Base-by-base conservation (phyloP, 2,113 vertebrate genomes). In the Dissostichus mawsoni region DNA sequence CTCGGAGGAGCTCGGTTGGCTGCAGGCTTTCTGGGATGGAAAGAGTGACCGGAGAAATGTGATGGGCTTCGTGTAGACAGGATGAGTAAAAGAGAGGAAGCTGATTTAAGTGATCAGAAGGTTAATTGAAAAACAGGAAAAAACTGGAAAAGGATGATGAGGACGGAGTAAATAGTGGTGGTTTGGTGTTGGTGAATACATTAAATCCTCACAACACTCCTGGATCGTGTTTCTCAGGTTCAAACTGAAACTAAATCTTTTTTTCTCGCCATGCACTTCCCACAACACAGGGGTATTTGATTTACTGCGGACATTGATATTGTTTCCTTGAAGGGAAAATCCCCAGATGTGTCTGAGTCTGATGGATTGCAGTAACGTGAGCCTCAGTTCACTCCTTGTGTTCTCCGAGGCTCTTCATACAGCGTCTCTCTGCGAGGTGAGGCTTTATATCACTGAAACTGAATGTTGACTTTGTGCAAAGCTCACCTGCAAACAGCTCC, bases 361-460 rank as follows among this genome's bases (percentile, higher is more conserved):
- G 53, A 53, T 71, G 55, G 70, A 69, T 56, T 52, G 68, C 52
- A 51, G 52, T 61, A 59, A 61, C 23, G 4, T 68, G 51, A 84
- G 63, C 44, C 23, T 78, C 70, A 47, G 25, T 77, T 84, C 65
- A 67, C 44, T 74, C 65, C 44, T 29, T 6, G 14, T 11, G 25
- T 25, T 25, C 25, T 25, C 25, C 0, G 25, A 25, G 3, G 12
- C 12, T 79, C 66, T 11, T 67, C 53, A 62, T 4, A 11, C 16
- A 20, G 57, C 48, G 11, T 76, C 63, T 48, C 1, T 69, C 55
- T 64, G 45, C 13, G 8, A 69, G 53, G 53, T 0, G 10, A 51
- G 23, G 11, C 52, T 74, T 70, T 57, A 45, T 58, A 14, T 48
- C 44, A 48, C 5, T n/a, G 18, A 57, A 62, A 58, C 29, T 73